Conservation (phyloP, 2,113 vertebrate species). For the Ovibos moschatus region DNA sequence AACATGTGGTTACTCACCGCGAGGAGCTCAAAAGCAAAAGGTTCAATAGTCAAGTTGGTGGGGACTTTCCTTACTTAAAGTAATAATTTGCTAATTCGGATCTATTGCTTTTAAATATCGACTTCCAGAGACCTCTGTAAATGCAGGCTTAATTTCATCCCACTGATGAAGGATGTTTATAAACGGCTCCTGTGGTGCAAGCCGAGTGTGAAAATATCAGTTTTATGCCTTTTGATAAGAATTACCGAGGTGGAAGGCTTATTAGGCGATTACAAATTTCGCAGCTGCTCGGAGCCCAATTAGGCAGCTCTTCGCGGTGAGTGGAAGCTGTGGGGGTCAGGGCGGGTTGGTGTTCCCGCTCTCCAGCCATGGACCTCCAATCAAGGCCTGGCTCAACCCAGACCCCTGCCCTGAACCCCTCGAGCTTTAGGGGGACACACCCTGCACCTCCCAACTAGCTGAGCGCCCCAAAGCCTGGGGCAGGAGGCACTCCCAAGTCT, state of each 20-base stretch:
- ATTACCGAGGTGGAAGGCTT: conserved; percentile 60
- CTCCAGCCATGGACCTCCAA: neutral
- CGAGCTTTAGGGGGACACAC: neutral
- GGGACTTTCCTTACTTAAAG: conserved; percentile 53
- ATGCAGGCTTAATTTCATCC: conserved; percentile 67
- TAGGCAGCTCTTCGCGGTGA: conserved; percentile 47
- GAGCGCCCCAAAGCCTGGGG: fast-evolving
- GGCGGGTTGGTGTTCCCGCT: neutral
- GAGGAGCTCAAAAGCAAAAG: conserved; percentile 24
- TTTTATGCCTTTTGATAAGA: conserved; percentile 65
- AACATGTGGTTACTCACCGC: conserved; percentile 49
- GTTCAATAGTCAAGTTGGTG: conserved; percentile 36
- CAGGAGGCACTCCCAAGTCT: neutral
- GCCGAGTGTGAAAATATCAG: conserved; percentile 63
- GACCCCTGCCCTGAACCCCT: neutral
- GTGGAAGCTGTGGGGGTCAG: conserved; percentile 30
- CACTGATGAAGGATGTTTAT: conserved; percentile 67
- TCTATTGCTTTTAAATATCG: conserved; percentile 73
- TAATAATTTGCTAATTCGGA: conserved; percentile 75
- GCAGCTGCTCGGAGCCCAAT: conserved; percentile 58
- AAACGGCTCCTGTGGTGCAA: conserved; percentile 56
- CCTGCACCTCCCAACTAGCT: fast-evolving
- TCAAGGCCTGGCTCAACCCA: neutral
- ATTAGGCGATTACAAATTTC: conserved; percentile 68
- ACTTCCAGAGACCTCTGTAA: conserved; percentile 64